These are phyloP conservation scores for Montifringilla adamsi DNA, from an alignment of 2,113 vertebrate species.

Conservation along the genomic window DNA sequence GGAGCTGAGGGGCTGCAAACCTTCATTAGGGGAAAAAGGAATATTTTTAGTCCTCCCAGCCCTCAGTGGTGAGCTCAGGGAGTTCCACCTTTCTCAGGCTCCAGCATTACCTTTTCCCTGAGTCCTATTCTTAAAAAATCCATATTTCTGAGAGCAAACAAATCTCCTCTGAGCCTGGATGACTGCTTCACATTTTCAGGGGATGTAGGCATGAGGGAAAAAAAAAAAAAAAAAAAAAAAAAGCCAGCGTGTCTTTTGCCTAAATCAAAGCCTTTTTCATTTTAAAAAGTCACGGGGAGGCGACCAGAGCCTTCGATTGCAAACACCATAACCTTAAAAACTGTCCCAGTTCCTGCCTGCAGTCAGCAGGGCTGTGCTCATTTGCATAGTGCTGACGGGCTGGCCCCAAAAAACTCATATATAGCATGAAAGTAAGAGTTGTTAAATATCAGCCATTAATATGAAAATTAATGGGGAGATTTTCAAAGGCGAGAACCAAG, in stretches of 20 bases:
- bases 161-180: not conserved
- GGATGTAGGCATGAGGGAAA: not conserved
- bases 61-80: not conserved
- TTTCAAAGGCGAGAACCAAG: not conserved
- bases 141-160: not conserved
- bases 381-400: constrained; percentile 48
- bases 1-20: not conserved
- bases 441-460: constrained; percentile 8
- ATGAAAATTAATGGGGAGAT: constrained; percentile 21
- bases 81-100: not conserved
- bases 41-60: not conserved
- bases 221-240: not conserved
- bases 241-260: not conserved
- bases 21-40: not conserved
- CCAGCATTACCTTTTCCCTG: not conserved
- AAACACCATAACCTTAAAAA: constrained; percentile 33
- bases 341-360: constrained; percentile 39
- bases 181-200: not conserved
- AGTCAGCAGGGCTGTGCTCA: constrained; percentile 27
- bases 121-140: not conserved
- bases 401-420: constrained; percentile 14
- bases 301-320: not conserved
- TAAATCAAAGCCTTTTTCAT: constrained; percentile 11
- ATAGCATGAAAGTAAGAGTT: not conserved
- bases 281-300: not conserved